Evolutionary conservation across 2,113 vertebrate species (phyloP), one percentile per base, ranked within the genome.

Genomic region (Coptodon rendalli): DNA sequence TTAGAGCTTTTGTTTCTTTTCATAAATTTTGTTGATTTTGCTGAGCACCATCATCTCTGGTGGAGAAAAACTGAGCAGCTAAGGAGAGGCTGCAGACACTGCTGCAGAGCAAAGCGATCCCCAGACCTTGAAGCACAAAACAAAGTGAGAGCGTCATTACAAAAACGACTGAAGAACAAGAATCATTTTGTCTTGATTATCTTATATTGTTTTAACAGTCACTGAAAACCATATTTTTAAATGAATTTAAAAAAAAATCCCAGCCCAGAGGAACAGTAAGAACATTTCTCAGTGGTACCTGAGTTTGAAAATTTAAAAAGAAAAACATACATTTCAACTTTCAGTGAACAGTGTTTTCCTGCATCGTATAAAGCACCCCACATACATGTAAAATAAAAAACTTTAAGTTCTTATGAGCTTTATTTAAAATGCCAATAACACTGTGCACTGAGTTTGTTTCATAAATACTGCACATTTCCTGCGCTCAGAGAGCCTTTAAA

Each of bases 261-360:
- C 24, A 29, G 40, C 40, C 5, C 5, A 17, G 24, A 48, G 0
- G 40, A 27, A 19, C 0, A 7, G 40, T 48, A 66, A 66, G 24
- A 76, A 29, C 14, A 73, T 73, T 73, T 27, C 40, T 48, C 68
- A 48, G 24, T 4, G 0, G 14, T 48, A 73, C 38, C 38, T 10
- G 22, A 73, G 40, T 73, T 73, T 45, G 22, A 73, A 45, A 45
- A 45, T 45, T 19, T 76, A 19, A 48, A 76, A 76, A 29, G 8
- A 17, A 29, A 76, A 29, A 48, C 9, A 48, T 48, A 27, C 2
- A 73, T 73, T 17, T 29, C 68, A 17, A 11, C 13, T 76, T 45
- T 48, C 22, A 19, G 16, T 12, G 22, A 76, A 1, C 66, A 5
- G 0, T 29, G 9, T 29, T 48, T 50, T 29, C 45, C 71, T 78